Conservation (phyloP, 2,888 invertebrate genomes). For the Ecliptopera silaceata region DNA sequence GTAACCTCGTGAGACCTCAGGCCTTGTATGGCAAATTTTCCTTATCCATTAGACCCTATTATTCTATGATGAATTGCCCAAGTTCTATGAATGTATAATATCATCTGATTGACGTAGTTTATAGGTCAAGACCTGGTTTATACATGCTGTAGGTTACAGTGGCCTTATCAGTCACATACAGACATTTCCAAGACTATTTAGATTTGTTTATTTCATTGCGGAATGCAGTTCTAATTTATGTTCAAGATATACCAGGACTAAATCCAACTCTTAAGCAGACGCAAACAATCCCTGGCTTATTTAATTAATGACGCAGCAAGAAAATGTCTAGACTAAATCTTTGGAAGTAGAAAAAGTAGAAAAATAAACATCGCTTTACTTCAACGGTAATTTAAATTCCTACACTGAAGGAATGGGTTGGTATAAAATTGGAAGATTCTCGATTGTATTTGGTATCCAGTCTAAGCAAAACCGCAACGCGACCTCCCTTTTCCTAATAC, state of each 20-base stretch:
- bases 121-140: conserved; percentile 20
- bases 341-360: not conserved
- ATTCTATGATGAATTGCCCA: conserved; percentile 28
- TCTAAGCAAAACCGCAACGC: conserved; percentile 1
- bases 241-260: not conserved
- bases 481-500: not conserved
- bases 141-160: conserved; percentile 5
- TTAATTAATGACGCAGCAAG: not conserved
- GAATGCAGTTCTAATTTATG: not conserved
- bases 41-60: conserved; percentile 22
- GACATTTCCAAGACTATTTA: not conserved
- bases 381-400: not conserved
- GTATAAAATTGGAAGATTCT: too few relatives aligned
- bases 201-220: not conserved
- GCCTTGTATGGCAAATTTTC: conserved; percentile 28
- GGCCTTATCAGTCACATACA: conserved; percentile 17
- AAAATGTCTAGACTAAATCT: not conserved
- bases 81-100: conserved; percentile 20
- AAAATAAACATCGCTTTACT: conserved; percentile 3
- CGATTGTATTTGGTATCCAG: not conserved
- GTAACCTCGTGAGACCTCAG: conserved; percentile 27
- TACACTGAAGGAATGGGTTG: not conserved
- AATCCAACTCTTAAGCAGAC: not conserved
- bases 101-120: conserved; percentile 8
- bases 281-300: not conserved